These are phyloP conservation scores for Macrobrachium rosenbergii DNA, from an alignment of 1,140 invertebrate species.

Conservation along the genomic window DNA sequence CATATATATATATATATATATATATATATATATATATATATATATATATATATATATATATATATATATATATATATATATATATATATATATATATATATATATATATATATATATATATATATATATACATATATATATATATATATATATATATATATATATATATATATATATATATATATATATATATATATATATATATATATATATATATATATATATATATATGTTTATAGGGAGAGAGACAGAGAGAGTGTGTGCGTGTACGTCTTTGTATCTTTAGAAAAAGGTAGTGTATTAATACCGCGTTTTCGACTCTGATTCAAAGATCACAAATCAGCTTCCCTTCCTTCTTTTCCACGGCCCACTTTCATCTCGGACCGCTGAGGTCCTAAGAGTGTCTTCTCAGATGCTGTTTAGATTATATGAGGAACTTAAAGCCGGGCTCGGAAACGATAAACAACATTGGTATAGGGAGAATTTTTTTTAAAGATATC, in stretches of 20 bases:
- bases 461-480: too few species aligned
- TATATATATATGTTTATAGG: constrained; percentile 34
- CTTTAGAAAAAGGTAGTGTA: too few species aligned
- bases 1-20: constrained; percentile 23
- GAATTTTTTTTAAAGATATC: neutral
- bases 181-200: constrained; percentile 26
- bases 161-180: constrained; percentile 31
- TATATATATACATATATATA: constrained; percentile 32
- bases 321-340: too few species aligned
- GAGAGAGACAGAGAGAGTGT: too few species aligned
- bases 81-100: constrained; percentile 34
- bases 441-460: too few species aligned
- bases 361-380: too few species aligned
- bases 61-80: constrained; percentile 24
- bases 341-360: too few species aligned
- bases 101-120: constrained; percentile 26
- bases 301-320: too few species aligned
- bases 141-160: constrained; percentile 31
- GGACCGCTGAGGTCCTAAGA: too few species aligned
- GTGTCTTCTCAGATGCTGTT: too few species aligned
- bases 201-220: constrained; percentile 34
- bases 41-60: constrained; percentile 34
- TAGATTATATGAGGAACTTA: too few species aligned
- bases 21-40: constrained; percentile 37
- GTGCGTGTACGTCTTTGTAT: too few species aligned